Percentiles rank a stretch among this genome's conserved stretches.
phyloP scores from a whole-genome alignment of 2,797 vertebrate genomes.

The Arnoldichthys spilopterus region DNA sequence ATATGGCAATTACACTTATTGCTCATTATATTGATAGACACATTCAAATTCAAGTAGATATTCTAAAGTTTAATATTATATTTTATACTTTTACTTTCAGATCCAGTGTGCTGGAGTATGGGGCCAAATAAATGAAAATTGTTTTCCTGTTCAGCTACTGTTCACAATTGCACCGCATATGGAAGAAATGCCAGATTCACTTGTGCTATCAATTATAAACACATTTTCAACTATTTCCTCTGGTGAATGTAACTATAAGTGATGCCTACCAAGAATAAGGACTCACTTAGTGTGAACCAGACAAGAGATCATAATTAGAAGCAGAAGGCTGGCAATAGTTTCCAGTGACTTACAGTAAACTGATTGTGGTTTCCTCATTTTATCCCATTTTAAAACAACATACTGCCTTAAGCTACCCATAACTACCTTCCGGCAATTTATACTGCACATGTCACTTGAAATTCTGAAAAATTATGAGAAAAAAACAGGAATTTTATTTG shows the following conservation, averaged over 20 bases:
- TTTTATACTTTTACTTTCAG: not conserved
- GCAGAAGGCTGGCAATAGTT: slow-evolving; percentile 60
- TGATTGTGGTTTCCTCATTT: slow-evolving; percentile 50
- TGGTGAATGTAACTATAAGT: slow-evolving; percentile 13
- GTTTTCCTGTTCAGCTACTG: not conserved
- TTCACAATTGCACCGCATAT: not conserved
- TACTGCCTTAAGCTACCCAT: slow-evolving; percentile 4
- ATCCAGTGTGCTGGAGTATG: not conserved
- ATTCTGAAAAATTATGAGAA: too few relatives aligned
- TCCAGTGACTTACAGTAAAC: slow-evolving; percentile 60
- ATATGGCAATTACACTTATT: too few relatives aligned
- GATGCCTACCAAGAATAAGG: slow-evolving; percentile 34
- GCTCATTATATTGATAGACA: too few relatives aligned
- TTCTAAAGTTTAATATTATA: not conserved
- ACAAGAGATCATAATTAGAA: slow-evolving; percentile 60
- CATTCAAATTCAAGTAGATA: too few relatives aligned
- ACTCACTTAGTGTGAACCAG: slow-evolving; percentile 32
- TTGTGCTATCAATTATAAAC: slow-evolving; percentile 4
- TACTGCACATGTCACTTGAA: not conserved
- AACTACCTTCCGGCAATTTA: slow-evolving; percentile 3
- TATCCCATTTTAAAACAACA: slow-evolving; percentile 12
- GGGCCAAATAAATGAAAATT: not conserved
- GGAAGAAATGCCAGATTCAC: not conserved
- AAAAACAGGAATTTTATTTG: too few relatives aligned
- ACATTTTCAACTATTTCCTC: not conserved